Evolutionary conservation across 2,888 invertebrate species (phyloP), one percentile per base, ranked within the genome.

Genomic region (Andrena trimmerana): DNA sequence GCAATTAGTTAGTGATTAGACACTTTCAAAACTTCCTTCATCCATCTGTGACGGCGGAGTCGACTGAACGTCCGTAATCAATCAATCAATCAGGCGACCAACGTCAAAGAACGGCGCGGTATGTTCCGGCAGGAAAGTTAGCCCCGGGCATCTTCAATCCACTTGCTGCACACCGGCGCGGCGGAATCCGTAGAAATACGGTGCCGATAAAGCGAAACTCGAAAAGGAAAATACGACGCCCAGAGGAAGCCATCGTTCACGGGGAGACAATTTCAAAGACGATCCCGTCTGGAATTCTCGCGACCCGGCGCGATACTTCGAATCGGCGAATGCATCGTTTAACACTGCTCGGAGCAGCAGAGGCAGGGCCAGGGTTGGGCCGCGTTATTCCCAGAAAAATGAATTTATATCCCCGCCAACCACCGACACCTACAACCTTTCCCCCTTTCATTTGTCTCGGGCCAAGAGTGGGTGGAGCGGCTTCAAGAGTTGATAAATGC

Each of bases 401-500:
- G 86, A 83, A 88, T 88, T 88, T 85, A 86, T 88, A 85, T 85
- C 78, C 77, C 48, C 60, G 65, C 33, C 71, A 60, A 57, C n/a
- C 71, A 69, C 72, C 81, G 60, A 71, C 72, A 66, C 81, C 67
- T 76, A 81, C 71, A 80, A 82, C 67, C 70, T 59, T 48, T 33
- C 48, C 50, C 70, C 42, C 70, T 72, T 85, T 85, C 84, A 84
- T 85, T 81, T 79, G 84, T 84, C 80, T 79, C 76, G n/a, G n/a
- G 42, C 33, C 63, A 27, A 20, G 48, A 62, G 62, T 63, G 78
- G 85, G 74, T 66, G 78, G 73, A 72, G 77, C 67, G 60, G 75
- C 69, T 71, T 50, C 84, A 57, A 63, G 76, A 76, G 81, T 88
- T 89, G 90, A 90, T 90, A 90, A 90, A 90, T 90, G 90, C 83